A percentile compares a stretch with the other conserved stretches of the same genome.
Conservation (phyloP, 1,140 invertebrate genomes). For the Drosophila kohkoa region DNA sequence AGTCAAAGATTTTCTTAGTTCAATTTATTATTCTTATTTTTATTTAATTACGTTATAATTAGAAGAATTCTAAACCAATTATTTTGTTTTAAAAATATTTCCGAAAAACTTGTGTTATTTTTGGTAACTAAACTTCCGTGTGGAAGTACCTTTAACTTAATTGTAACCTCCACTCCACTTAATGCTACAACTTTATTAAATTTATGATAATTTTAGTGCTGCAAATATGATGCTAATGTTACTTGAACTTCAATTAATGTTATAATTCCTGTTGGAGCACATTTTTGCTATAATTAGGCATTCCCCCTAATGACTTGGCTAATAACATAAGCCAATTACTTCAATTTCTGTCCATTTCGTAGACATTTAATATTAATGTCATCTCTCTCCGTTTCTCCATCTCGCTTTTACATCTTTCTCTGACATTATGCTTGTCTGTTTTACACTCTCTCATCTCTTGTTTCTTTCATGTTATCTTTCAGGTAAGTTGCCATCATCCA, state of each 20-base stretch:
- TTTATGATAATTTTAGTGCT: not conserved
- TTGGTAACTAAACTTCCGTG: too few relatives aligned
- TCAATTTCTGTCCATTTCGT: conserved; percentile 25
- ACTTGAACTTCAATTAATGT: conserved; percentile 18
- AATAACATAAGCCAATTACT: conserved; percentile 51
- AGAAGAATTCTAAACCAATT: too few relatives aligned
- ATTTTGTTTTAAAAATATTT: too few relatives aligned
- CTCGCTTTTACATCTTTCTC: not conserved
- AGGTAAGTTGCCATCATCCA: conserved; percentile 82
- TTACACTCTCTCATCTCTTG: conserved; percentile 40
- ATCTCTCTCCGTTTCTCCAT: conserved; percentile 22
- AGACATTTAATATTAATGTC: conserved; percentile 63
- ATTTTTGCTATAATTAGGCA: conserved; percentile 19
- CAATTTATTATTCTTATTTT: too few relatives aligned
- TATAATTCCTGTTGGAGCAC: conserved; percentile 16
- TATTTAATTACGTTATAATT: too few relatives aligned
- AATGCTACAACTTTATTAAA: not conserved
- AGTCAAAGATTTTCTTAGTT: too few relatives aligned
- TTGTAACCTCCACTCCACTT: not conserved
- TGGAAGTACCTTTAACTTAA: not conserved
- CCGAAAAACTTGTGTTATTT: too few relatives aligned
- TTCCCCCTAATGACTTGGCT: conserved; percentile 27
- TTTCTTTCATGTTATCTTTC: conserved; percentile 47
- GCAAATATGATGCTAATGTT: not conserved
- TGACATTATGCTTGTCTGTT: not conserved